Evolutionary conservation across 2,113 vertebrate species (phyloP), one percentile per base, ranked within the genome.

Genomic region (Ginglymostoma cirratum): DNA sequence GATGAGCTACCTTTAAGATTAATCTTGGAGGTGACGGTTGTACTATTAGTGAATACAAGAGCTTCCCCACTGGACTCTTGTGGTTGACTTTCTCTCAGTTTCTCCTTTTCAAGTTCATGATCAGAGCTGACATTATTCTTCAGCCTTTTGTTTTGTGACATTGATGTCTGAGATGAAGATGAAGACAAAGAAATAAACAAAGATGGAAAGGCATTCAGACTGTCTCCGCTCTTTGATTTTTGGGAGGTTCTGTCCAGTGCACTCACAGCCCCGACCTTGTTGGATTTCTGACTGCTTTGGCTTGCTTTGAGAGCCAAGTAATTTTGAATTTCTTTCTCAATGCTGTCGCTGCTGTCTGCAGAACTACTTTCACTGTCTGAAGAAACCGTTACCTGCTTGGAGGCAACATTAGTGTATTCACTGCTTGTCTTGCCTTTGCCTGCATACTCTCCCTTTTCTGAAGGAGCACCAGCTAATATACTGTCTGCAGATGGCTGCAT

Each of bases 261-360:
- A 15, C 27, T 48, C 69, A 34, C 14, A 48, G 94, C 2, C 17
- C 14, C 27, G 24, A 72, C 42, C 34, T 5, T 27, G 45, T 96
- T 96, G 24, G 97, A 66, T 83, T 96, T 96, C 96, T 97, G 96
- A 94, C 97, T 97, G 95, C 98, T 97, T 0, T 98, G 97, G 97
- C 98, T 98, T 0, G 99, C 99, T 97, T 99, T 99, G 96, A 98
- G 97, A 96, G 99, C 99, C 94, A 99, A 96, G 96, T 99, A 99
- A 0, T 97, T 98, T 65, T 98, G 97, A 97, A 99, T 99, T 97
- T 99, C 99, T 96, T 98, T 98, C 96, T 99, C 99, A 2, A 99
- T 99, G 42, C 99, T 99, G 70, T 99, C 99, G 5, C 99, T 99
- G 0, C 99, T 99, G 96, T 99, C 99, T 96, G 99, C 97, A 0